Percentiles rank a stretch among this genome's conserved stretches.
Evolutionary conservation across 2,113 vertebrate genomes (phyloP).

Genomic region (Campylorhamphus procurvoides): DNA sequence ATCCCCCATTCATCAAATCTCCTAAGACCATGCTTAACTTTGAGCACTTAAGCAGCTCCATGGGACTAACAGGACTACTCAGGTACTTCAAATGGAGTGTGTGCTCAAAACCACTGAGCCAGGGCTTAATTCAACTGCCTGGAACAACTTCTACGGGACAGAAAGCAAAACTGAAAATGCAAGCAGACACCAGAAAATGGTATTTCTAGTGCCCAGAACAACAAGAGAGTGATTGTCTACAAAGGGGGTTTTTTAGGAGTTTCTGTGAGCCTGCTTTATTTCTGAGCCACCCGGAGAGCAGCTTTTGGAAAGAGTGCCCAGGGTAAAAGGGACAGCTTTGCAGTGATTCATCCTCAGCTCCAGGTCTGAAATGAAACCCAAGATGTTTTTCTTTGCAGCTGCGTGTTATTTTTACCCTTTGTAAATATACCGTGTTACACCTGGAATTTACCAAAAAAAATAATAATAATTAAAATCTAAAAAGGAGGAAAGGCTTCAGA

Average conservation of each 20-base stretch:
- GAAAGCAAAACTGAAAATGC: constrained; percentile 32
- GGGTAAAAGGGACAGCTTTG: constrained; percentile 8
- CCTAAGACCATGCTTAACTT: neutral
- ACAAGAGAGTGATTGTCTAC: constrained; percentile 66
- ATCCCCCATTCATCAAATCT: neutral
- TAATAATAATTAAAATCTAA: neutral
- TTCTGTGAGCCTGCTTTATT: constrained; percentile 70
- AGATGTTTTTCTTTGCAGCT: constrained; percentile 57
- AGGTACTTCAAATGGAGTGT: neutral
- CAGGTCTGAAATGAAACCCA: neutral
- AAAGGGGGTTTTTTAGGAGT: constrained; percentile 11
- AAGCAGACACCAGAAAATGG: constrained; percentile 1
- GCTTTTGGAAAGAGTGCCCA: constrained; percentile 41
- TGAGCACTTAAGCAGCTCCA: neutral
- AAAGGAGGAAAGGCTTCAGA: neutral
- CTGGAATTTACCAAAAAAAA: constrained; percentile 1
- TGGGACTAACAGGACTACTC: neutral
- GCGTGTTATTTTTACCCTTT: constrained; percentile 56
- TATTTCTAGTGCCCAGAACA: constrained; percentile 60
- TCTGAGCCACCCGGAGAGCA: constrained; percentile 44
- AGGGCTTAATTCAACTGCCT: neutral
- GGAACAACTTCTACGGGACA: neutral
- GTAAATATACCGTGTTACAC: constrained; percentile 63
- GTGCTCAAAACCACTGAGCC: neutral
- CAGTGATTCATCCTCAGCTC: constrained; percentile 60